Evolutionary conservation across 2,797 vertebrate genomes (phyloP), one percentile per base, ranked within the genome.

Genomic region (Sebastes dallii): DNA sequence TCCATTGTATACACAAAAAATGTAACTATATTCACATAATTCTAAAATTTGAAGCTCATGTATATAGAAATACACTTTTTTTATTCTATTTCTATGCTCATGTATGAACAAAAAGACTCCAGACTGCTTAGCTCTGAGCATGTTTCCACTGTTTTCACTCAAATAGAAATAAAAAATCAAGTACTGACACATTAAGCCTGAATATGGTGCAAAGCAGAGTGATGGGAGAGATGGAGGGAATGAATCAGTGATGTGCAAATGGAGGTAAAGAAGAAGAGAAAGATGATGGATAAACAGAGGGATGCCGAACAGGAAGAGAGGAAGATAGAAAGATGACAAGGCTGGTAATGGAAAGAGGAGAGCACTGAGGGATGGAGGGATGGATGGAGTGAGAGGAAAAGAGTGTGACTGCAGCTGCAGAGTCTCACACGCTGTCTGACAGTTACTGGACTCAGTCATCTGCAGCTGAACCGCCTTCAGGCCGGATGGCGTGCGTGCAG

Each of bases 381-480:
- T 8, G 25, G 25, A 50, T 52, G 70, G 50, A 46, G 52, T 2
- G 81, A 58, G 30, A 3, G 34, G 27, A n/a, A 52, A 8, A 52
- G 46, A 2, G 24, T n/a, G 52, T 34, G 78, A 66, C 66, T 54
- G 72, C 83, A 86, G 76, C 81, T 85, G 85, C 78, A 81, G 55
- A 42, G 55, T 34, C 25, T 66, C 60, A 58, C 58, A 16, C 6
- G 14, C 36, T 0, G 39, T 42, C 39, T 42, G 16, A 46, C 42
- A 46, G 6, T 52, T 52, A 52, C 20, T 52, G 20, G 50, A 64
- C 55, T 80, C 75, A 69, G 82, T 83, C 60, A 88, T 86, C 73
- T 82, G 79, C 77, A 78, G 84, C 81, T 70, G 76, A 80, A 46
- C 30, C 16, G 77, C 76, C 79, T 75, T 75, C 75, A 75, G 64